These are phyloP conservation scores for Ctena decussata DNA, from an alignment of 2,888 invertebrate species.

Conservation along the genomic window DNA sequence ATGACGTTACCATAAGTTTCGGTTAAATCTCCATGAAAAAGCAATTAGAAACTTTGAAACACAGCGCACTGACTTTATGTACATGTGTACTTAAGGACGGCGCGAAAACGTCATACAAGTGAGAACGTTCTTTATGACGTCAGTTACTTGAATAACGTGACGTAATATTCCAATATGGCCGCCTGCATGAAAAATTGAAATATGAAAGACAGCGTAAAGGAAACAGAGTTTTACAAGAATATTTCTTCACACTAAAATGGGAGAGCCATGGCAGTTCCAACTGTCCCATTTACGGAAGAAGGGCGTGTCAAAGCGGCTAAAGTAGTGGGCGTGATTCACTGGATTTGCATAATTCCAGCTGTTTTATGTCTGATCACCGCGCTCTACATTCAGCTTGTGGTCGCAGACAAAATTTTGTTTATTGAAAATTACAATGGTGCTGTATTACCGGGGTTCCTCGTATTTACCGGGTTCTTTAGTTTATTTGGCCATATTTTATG, in stretches of 20 bases:
- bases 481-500: constrained; percentile 61
- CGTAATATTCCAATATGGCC: constrained; percentile 18
- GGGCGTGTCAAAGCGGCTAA: constrained; percentile 57
- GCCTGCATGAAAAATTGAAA: not conserved
- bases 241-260: not conserved
- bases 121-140: too few relatives aligned
- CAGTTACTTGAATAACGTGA: not conserved
- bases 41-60: too few relatives aligned
- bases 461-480: constrained; percentile 67
- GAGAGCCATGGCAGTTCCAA: constrained; percentile 61
- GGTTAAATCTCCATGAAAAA: too few relatives aligned
- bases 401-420: constrained; percentile 71
- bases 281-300: constrained; percentile 60
- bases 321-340: constrained; percentile 57
- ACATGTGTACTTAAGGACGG: too few relatives aligned
- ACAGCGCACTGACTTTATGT: too few relatives aligned
- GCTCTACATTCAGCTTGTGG: constrained; percentile 64
- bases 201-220: not conserved
- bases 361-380: constrained; percentile 67
- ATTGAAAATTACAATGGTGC: constrained; percentile 73
- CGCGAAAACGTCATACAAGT: too few relatives aligned
- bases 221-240: not conserved
- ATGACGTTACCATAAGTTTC: too few relatives aligned
- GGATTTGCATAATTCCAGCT: constrained; percentile 67
- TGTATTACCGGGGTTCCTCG: constrained; percentile 69